Evolutionary conservation across 2,113 vertebrate genomes (phyloP).

Genomic region (Engystomops pustulosus): DNA sequence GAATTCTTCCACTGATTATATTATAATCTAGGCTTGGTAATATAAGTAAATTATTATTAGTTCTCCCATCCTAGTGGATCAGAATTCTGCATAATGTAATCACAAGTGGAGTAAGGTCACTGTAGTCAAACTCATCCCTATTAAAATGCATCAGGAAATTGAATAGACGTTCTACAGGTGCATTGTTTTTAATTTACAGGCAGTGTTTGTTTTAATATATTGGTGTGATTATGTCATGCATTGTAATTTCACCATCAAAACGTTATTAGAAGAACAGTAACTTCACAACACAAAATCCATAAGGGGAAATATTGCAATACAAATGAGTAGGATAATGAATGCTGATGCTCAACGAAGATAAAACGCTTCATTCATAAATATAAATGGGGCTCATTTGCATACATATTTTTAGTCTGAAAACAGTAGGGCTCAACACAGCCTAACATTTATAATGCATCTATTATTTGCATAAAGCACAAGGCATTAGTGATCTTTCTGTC

Average conservation of each 20-base stretch:
- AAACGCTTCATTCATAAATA: slow-evolving; percentile 30
- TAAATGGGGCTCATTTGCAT: slow-evolving; percentile 39
- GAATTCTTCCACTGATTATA: too few species aligned
- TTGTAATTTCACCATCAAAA: neutral
- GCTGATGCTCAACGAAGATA: slow-evolving; percentile 13
- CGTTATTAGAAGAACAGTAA: neutral
- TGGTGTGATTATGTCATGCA: neutral
- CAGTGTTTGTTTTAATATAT: neutral
- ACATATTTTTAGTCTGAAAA: slow-evolving; percentile 36
- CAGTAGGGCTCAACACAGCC: neutral
- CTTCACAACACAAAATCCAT: neutral
- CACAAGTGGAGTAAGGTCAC: neutral
- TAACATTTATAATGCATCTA: slow-evolving; percentile 31
- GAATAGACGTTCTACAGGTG: neutral
- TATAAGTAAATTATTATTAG: neutral
- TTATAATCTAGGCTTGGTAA: neutral
- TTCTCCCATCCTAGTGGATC: neutral
- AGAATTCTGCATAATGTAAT: neutral
- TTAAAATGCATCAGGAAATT: neutral
- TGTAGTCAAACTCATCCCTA: neutral
- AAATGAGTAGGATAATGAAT: slow-evolving; percentile 39
- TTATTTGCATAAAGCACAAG: slow-evolving; percentile 38
- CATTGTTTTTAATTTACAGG: neutral
- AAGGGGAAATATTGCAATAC: neutral
- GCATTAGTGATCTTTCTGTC: slow-evolving; percentile 27